Conservation (phyloP, 2,113 vertebrate species). For the Rhabdomys dilectus region DNA sequence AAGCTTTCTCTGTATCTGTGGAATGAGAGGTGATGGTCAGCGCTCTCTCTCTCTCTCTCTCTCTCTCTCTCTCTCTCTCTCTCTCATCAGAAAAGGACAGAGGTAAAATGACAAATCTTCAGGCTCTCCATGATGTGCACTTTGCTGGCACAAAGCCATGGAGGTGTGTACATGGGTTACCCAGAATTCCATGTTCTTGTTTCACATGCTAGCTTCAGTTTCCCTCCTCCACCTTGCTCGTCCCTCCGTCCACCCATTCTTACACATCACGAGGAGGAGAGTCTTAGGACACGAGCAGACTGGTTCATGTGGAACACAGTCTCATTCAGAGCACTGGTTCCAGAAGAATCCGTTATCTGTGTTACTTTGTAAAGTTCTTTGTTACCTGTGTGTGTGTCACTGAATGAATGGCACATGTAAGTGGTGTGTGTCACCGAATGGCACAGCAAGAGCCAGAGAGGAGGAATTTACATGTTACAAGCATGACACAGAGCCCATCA, state of each 20-base stretch:
- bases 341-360: not conserved
- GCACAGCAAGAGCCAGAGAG: not conserved
- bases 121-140: not conserved
- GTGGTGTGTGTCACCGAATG: not conserved
- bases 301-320: not conserved
- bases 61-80: not conserved
- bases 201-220: not conserved
- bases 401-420: too few species aligned
- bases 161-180: not conserved
- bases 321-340: not conserved
- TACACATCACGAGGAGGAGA: not conserved
- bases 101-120: not conserved
- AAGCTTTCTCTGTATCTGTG: not conserved
- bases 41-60: not conserved
- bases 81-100: not conserved
- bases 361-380: not conserved
- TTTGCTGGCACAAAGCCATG: not conserved
- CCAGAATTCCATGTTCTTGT: not conserved
- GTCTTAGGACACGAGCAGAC: not conserved
- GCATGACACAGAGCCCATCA: not conserved
- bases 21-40: not conserved
- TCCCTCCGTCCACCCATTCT: not conserved
- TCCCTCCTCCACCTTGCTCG: not conserved
- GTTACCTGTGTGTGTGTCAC: too few species aligned
- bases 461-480: not conserved